phyloP scores from a whole-genome alignment of 2,888 invertebrate species.

The Rotaria macrura region DNA sequence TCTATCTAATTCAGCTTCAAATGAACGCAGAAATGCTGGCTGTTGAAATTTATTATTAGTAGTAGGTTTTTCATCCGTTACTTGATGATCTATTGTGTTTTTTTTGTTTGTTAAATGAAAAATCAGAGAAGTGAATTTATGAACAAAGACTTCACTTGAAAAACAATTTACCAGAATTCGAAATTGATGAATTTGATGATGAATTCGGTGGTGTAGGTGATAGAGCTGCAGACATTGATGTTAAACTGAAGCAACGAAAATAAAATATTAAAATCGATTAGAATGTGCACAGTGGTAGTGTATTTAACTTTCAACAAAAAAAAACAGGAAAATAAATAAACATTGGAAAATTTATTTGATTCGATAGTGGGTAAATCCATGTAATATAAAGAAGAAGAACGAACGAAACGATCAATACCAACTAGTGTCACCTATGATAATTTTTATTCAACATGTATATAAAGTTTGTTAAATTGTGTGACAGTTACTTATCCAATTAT shows the following conservation, averaged over 20 bases:
- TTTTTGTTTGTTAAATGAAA: too few species aligned
- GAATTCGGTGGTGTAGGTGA: background rate
- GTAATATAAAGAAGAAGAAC: too few species aligned
- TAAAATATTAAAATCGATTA: background rate
- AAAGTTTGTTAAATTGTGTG: too few species aligned
- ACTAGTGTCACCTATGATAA: slow-evolving; percentile 2
- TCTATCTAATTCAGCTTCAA: background rate
- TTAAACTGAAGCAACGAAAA: background rate
- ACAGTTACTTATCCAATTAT: too few species aligned
- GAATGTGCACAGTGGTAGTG: background rate
- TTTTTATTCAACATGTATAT: too few species aligned
- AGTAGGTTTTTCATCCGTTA: background rate
- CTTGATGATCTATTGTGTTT: slow-evolving; percentile 1
- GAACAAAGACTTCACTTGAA: background rate
- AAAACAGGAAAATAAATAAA: background rate
- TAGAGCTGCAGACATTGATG: background rate
- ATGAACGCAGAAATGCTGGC: background rate
- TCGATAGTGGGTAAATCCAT: background rate
- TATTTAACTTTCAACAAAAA: background rate
- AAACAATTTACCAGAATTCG: background rate
- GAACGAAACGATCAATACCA: background rate
- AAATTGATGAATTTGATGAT: background rate
- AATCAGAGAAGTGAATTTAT: too few species aligned
- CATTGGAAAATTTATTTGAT: background rate
- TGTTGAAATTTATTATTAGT: background rate